Percentiles rank a stretch among this genome's conserved stretches.
Conservation (phyloP, 2,113 vertebrate genomes). For the Aspiorhynchus laticeps region DNA sequence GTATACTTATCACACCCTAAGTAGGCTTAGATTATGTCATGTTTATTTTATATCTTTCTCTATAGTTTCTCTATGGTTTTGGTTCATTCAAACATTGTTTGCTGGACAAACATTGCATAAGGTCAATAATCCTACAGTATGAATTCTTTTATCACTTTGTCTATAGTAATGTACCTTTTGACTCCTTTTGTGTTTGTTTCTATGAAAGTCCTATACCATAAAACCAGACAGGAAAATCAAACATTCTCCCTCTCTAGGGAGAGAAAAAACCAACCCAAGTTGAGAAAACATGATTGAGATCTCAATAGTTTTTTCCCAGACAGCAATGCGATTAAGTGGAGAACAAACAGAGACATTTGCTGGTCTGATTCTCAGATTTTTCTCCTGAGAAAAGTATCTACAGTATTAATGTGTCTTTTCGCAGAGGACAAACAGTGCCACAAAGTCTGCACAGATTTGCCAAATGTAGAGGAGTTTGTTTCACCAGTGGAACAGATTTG, state of each 20-base stretch:
- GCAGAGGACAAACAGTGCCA: neutral
- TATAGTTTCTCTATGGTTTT: neutral
- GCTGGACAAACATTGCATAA: slow-evolving; percentile 4
- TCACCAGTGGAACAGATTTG: neutral
- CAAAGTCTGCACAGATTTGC: neutral
- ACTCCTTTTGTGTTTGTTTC: neutral
- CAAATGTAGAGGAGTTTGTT: too few relatives aligned
- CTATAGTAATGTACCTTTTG: neutral
- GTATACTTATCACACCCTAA: neutral
- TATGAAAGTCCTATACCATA: neutral
- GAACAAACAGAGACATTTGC: neutral
- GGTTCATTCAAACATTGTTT: slow-evolving; percentile 2
- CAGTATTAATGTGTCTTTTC: neutral
- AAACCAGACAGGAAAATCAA: slow-evolving; percentile 2
- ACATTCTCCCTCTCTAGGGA: neutral
- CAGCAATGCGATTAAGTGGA: neutral
- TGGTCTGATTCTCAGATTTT: neutral
- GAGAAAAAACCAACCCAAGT: neutral
- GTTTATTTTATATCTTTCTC: neutral
- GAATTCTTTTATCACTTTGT: slow-evolving; percentile 12
- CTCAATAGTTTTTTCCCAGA: neutral
- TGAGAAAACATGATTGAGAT: neutral
- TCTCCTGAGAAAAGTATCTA: neutral
- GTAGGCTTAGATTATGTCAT: neutral
- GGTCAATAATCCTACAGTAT: neutral